A percentile compares a stretch with the other conserved stretches of the same genome.
phyloP scores from a whole-genome alignment of 2,797 vertebrate genomes.

The Betta splendens region DNA sequence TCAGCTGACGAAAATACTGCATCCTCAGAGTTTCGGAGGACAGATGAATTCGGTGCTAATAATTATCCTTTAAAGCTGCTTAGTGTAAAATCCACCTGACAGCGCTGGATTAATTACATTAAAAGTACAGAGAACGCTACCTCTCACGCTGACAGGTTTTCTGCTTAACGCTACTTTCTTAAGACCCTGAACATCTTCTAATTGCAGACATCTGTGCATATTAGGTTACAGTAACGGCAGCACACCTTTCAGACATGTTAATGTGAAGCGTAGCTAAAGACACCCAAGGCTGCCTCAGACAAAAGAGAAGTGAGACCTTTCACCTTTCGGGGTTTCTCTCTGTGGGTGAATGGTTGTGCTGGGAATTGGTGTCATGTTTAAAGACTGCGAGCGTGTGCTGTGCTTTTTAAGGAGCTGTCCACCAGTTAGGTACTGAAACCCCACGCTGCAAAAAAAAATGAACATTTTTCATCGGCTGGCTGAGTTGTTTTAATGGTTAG shows the following conservation, averaged over 20 bases:
- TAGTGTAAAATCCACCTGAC: not conserved
- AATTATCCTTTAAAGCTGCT: not conserved
- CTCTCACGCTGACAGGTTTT: not conserved
- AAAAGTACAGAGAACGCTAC: no score
- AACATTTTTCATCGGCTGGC: no score
- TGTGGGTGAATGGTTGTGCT: conserved; percentile 1
- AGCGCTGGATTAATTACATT: not conserved
- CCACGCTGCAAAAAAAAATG: no score
- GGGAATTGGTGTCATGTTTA: conserved; percentile 1
- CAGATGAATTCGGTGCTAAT: not conserved
- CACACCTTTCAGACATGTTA: no score
- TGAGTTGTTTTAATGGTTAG: no score
- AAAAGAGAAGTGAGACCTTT: not conserved
- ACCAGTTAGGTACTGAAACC: conserved; percentile 51
- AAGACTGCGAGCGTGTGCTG: conserved; percentile 1
- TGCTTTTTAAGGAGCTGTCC: conserved; percentile 53
- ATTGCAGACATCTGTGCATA: not conserved
- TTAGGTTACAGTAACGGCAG: no score
- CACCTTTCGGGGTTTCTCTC: no score
- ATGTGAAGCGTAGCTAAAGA: no score
- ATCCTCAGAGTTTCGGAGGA: not conserved
- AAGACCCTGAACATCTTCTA: not conserved
- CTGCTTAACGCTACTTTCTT: not conserved
- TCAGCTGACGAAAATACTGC: not conserved
- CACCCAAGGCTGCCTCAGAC: no score